Evolutionary conservation across 2,888 invertebrate species (phyloP).

Genomic region (Taphrorychus bicolor): DNA sequence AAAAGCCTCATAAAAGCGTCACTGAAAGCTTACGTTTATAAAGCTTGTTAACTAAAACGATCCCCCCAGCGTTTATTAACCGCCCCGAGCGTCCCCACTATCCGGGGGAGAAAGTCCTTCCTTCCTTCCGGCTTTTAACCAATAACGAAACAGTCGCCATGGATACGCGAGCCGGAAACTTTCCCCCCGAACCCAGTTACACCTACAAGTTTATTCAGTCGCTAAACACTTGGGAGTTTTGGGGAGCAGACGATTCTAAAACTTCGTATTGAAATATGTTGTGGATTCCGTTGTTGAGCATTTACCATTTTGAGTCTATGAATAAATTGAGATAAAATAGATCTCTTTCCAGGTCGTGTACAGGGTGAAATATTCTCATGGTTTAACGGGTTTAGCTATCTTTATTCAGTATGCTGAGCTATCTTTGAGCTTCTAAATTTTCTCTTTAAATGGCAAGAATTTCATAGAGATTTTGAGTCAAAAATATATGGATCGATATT

Average conservation of each 20-base stretch:
- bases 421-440: no score
- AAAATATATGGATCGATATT: no score
- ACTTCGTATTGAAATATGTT: no score
- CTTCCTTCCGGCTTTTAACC: constrained; percentile 44
- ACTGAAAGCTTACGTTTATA: constrained; percentile 30
- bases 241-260: not conserved
- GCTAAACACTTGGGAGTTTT: constrained; percentile 9
- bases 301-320: no score
- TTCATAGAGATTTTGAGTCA: no score
- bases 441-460: no score
- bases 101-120: constrained; percentile 34
- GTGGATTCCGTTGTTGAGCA: no score
- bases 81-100: constrained; percentile 13
- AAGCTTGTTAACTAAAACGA: constrained; percentile 30
- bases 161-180: constrained; percentile 31
- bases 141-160: constrained; percentile 38
- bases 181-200: constrained; percentile 23
- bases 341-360: no score
- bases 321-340: no score
- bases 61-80: constrained; percentile 15
- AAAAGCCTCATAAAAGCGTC: constrained; percentile 15
- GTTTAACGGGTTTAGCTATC: no score
- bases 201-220: constrained; percentile 35
- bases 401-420: no score
- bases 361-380: no score